A percentile compares a stretch with the other conserved stretches of the same genome.
Conservation (phyloP, 1,140 invertebrate species). For the Globodera rostochiensis region DNA sequence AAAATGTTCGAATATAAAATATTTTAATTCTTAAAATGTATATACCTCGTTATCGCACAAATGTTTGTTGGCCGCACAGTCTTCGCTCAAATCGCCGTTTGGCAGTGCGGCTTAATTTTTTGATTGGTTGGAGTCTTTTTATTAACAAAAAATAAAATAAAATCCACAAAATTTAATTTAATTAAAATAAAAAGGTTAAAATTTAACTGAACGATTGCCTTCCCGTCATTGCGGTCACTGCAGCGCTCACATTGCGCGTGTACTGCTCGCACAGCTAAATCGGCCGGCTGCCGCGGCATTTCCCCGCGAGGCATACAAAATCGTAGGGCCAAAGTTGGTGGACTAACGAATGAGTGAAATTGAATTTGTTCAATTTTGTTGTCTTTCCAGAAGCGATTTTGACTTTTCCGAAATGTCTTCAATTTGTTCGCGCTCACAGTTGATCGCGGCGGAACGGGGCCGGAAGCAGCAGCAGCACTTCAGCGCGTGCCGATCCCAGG, state of each 20-base stretch:
- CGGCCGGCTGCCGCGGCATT: background rate
- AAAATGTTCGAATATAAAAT: too few relatives aligned
- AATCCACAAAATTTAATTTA: too few relatives aligned
- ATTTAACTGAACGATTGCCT: too few relatives aligned
- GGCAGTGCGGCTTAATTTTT: too few relatives aligned
- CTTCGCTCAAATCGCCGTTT: constrained; percentile 7
- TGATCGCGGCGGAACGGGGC: background rate
- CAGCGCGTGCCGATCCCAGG: background rate
- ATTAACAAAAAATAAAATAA: too few relatives aligned
- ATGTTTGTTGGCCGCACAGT: constrained; percentile 20
- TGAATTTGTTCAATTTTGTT: background rate
- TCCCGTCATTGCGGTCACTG: background rate
- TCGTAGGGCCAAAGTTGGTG: constrained; percentile 18
- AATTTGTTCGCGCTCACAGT: background rate
- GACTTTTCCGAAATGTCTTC: constrained; percentile 24
- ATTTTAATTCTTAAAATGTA: background rate
- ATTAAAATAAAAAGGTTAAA: too few relatives aligned
- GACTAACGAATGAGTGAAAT: background rate
- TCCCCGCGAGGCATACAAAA: constrained; percentile 22
- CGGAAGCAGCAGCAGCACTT: background rate
- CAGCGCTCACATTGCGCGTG: background rate
- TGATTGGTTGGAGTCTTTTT: too few relatives aligned
- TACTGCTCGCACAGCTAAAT: constrained; percentile 7
- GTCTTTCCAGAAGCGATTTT: background rate
- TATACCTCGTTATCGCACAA: constrained; percentile 12